Percentiles rank a stretch among this genome's conserved stretches.
Conservation (phyloP, 2,888 invertebrate species). For the Harpalus rufipes region DNA sequence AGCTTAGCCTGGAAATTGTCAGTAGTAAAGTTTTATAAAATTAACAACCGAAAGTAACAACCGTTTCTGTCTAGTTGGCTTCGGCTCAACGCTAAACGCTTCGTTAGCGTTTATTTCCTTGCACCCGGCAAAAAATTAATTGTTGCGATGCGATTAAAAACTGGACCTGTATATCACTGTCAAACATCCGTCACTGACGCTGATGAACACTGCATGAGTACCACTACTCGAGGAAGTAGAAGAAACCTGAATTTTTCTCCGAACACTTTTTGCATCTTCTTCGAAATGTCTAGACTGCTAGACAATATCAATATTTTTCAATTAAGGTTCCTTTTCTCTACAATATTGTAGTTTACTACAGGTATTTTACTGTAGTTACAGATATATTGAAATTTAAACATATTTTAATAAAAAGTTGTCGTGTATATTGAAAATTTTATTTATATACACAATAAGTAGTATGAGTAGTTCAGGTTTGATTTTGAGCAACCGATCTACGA, state of each 20-base stretch:
- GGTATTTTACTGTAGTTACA: too few species aligned
- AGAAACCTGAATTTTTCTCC: neutral
- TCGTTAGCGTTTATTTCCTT: conserved; percentile 55
- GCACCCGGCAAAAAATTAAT: conserved; percentile 37
- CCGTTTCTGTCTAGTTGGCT: conserved; percentile 33
- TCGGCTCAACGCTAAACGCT: conserved; percentile 44
- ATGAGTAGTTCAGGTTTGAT: too few species aligned
- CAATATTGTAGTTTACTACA: too few species aligned
- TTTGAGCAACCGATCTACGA: too few species aligned
- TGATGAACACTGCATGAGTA: neutral
- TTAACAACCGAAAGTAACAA: conserved; percentile 54
- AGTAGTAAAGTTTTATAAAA: conserved; percentile 39
- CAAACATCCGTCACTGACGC: conserved; percentile 19
- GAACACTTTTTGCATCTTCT: neutral
- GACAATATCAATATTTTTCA: neutral
- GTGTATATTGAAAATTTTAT: too few species aligned
- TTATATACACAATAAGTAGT: too few species aligned
- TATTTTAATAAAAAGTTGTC: too few species aligned
- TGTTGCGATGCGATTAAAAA: conserved; percentile 44
- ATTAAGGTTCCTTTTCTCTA: neutral
- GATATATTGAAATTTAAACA: too few species aligned
- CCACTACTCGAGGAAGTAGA: neutral
- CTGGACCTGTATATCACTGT: conserved; percentile 36
- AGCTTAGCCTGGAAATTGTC: conserved; percentile 26
- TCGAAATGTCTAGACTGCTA: neutral